These are phyloP conservation scores for Malaclemys terrapin DNA, from an alignment of 2,113 vertebrate species.

Conservation along the genomic window DNA sequence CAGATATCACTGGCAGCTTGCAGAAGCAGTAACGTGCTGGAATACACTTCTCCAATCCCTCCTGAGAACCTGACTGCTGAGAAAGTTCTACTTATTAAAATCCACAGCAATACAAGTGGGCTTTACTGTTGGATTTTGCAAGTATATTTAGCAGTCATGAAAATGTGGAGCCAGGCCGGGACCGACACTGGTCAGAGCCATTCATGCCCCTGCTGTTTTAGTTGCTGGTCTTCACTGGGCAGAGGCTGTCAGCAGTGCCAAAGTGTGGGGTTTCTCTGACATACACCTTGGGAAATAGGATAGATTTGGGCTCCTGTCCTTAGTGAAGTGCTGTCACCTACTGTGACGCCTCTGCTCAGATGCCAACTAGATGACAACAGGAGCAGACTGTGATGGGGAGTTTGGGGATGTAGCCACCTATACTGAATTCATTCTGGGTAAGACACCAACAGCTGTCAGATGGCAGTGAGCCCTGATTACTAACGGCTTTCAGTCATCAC, in stretches of 20 bases:
- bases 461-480: background rate
- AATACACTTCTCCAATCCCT: background rate
- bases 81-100: background rate
- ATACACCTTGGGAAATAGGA: background rate
- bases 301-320: background rate
- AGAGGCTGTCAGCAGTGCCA: background rate
- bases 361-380: background rate
- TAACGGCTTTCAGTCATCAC: background rate
- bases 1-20: background rate
- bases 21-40: background rate
- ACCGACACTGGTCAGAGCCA: background rate
- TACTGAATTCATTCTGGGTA: background rate
- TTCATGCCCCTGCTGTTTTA: background rate
- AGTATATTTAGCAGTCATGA: background rate
- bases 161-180: background rate
- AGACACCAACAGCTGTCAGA: background rate
- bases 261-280: background rate
- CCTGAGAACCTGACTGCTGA: background rate
- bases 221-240: background rate
- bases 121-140: background rate
- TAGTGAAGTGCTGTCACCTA: background rate
- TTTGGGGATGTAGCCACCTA: background rate
- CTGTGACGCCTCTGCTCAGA: background rate
- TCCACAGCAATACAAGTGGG: fast-evolving
- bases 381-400: background rate